Conservation (phyloP, 2,797 vertebrate genomes). For the Dicrostonyx torquatus region DNA sequence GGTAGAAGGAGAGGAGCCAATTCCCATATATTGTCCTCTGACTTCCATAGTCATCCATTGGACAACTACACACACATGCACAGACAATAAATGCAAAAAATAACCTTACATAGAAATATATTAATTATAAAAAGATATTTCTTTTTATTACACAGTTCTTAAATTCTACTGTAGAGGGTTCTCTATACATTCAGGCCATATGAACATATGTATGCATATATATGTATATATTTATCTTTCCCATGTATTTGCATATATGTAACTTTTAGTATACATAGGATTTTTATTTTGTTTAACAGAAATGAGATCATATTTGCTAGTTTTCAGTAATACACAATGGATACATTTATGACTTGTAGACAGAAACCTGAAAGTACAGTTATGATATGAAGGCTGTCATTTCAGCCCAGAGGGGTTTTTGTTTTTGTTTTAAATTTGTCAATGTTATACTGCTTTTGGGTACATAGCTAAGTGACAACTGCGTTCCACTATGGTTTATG, state of each 20-base stretch:
- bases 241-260: background rate
- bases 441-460: background rate
- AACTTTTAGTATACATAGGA: background rate
- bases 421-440: background rate
- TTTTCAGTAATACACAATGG: background rate
- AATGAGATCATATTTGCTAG: background rate
- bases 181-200: background rate
- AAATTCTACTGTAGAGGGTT: background rate
- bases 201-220: background rate
- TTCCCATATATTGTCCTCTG: background rate
- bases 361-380: constrained; percentile 15
- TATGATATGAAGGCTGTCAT: background rate
- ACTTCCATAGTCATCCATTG: background rate
- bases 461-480: background rate
- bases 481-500: background rate
- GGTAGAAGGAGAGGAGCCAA: background rate
- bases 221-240: background rate
- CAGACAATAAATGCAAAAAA: background rate
- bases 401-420: background rate
- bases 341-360: background rate
- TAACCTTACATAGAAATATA: background rate
- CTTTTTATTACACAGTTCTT: background rate
- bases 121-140: constrained; percentile 1
- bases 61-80: background rate
- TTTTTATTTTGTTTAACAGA: constrained; percentile 50